Percentiles rank a stretch among this genome's conserved stretches.
Evolutionary conservation across 2,888 invertebrate species (phyloP).

Genomic region (Drosophila heteroneura): DNA sequence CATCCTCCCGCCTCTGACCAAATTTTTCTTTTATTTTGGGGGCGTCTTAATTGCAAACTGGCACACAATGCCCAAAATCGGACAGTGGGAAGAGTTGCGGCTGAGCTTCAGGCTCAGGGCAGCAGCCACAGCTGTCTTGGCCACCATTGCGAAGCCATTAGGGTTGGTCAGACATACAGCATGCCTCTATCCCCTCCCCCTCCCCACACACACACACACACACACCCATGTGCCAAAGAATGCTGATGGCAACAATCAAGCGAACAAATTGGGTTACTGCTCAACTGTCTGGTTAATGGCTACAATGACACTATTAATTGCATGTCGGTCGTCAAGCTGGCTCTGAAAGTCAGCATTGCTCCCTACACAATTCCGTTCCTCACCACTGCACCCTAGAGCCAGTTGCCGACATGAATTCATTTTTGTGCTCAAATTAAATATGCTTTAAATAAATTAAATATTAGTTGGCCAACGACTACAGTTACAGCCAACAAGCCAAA

Average conservation of each 20-base stretch:
- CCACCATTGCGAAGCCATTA: slow-evolving; percentile 63
- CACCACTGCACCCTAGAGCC: neutral
- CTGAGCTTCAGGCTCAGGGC: slow-evolving; percentile 13
- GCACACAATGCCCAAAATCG: slow-evolving; percentile 63
- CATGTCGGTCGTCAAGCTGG: slow-evolving; percentile 64
- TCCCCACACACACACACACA: neutral
- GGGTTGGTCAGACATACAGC: slow-evolving; percentile 61
- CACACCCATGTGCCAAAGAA: neutral
- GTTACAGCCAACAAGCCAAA: slow-evolving; percentile 1
- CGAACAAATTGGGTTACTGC: slow-evolving; percentile 80
- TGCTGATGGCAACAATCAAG: slow-evolving; percentile 63
- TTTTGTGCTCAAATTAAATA: slow-evolving; percentile 70
- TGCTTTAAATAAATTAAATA: slow-evolving; percentile 73
- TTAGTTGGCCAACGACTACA: slow-evolving; percentile 32
- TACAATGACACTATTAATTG: slow-evolving; percentile 80
- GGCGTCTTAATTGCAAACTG: slow-evolving; percentile 75
- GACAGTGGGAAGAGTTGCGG: slow-evolving; percentile 26
- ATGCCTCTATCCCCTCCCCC: neutral
- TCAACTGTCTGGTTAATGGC: slow-evolving; percentile 81
- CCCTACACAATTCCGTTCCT: no score
- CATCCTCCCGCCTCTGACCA: neutral
- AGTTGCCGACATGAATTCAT: slow-evolving; percentile 63
- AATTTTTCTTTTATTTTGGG: slow-evolving; percentile 56
- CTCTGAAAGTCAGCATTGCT: slow-evolving; percentile 23
- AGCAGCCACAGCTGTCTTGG: slow-evolving; percentile 48